These are phyloP conservation scores for Zingel zingel DNA, from an alignment of 2,113 vertebrate species.

Conservation along the genomic window DNA sequence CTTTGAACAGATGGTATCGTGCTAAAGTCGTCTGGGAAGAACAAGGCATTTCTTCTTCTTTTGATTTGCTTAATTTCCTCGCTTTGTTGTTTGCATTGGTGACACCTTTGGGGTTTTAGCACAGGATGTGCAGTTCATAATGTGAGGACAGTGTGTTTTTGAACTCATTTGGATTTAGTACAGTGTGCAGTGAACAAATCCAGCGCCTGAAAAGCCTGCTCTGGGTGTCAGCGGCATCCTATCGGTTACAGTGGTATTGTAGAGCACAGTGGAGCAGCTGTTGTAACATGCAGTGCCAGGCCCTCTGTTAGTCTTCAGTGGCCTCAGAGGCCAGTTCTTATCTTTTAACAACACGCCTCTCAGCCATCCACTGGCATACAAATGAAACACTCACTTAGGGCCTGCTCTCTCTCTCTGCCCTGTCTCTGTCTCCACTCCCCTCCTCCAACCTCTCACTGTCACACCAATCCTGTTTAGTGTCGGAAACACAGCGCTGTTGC, in stretches of 20 bases:
- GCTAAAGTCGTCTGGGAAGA: slow-evolving; percentile 50
- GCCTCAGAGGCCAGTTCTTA: slow-evolving; percentile 83
- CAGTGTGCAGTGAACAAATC: slow-evolving; percentile 36
- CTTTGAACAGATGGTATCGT: slow-evolving; percentile 65
- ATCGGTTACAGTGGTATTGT: slow-evolving; percentile 77
- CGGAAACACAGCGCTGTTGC: slow-evolving; percentile 59
- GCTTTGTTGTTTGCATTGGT: slow-evolving; percentile 28
- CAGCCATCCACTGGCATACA: slow-evolving; percentile 81
- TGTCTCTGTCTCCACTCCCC: slow-evolving; percentile 30
- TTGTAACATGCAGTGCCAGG: slow-evolving; percentile 75
- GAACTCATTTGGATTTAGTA: slow-evolving; percentile 60
- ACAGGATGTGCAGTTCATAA: slow-evolving; percentile 9
- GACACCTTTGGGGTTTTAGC: slow-evolving; percentile 34
- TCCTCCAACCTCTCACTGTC: slow-evolving; percentile 65
- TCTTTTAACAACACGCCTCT: slow-evolving; percentile 85
- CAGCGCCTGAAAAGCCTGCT: slow-evolving; percentile 34
- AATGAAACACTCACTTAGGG: slow-evolving; percentile 84
- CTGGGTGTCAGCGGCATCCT: slow-evolving; percentile 59
- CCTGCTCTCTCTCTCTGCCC: slow-evolving; percentile 54
- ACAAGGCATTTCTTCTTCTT: slow-evolving; percentile 37
- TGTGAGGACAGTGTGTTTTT: slow-evolving; percentile 10
- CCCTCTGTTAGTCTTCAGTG: slow-evolving; percentile 76
- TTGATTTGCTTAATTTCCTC: slow-evolving; percentile 51
- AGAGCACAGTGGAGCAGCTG: slow-evolving; percentile 70
- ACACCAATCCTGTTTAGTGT: slow-evolving; percentile 77